phyloP scores from a whole-genome alignment of 2,113 vertebrate genomes.

The Perca schrenkii region DNA sequence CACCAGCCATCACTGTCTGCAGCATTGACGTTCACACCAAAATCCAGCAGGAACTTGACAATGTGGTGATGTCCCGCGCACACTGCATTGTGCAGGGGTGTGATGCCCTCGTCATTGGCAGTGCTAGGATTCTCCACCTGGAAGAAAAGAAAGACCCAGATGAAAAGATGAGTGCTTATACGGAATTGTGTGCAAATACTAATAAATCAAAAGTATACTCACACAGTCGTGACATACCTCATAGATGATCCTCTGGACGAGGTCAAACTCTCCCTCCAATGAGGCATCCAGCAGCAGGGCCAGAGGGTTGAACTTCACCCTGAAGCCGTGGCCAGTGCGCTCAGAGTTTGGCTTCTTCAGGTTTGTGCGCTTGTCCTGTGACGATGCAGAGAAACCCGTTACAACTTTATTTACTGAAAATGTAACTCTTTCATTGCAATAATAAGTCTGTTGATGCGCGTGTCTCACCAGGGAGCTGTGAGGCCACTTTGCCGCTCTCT shows the following conservation, averaged over 20 bases:
- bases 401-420: not conserved
- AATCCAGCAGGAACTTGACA: conserved; percentile 96
- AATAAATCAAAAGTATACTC: not conserved
- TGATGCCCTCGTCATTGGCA: conserved; percentile 98
- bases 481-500: conserved; percentile 59
- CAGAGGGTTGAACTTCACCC: conserved; percentile 97
- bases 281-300: conserved; percentile 96
- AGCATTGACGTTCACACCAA: conserved; percentile 97
- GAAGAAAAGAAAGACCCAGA: conserved; percentile 11
- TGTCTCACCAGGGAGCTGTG: conserved; percentile 84
- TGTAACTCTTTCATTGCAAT: not conserved
- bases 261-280: conserved; percentile 96
- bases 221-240: conserved; percentile 84
- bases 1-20: conserved; percentile 98
- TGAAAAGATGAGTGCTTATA: not conserved
- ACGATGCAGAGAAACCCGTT: not conserved
- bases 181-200: conserved; percentile 3
- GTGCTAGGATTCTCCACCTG: conserved; percentile 98
- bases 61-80: conserved; percentile 99
- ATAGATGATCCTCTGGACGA: conserved; percentile 97
- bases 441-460: too few species aligned
- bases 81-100: conserved; percentile 95
- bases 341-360: conserved; percentile 97
- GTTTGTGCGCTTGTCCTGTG: conserved; percentile 94
- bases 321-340: conserved; percentile 92